These are phyloP conservation scores for Dallia pectoralis DNA, from an alignment of 2,797 vertebrate species.

Conservation along the genomic window DNA sequence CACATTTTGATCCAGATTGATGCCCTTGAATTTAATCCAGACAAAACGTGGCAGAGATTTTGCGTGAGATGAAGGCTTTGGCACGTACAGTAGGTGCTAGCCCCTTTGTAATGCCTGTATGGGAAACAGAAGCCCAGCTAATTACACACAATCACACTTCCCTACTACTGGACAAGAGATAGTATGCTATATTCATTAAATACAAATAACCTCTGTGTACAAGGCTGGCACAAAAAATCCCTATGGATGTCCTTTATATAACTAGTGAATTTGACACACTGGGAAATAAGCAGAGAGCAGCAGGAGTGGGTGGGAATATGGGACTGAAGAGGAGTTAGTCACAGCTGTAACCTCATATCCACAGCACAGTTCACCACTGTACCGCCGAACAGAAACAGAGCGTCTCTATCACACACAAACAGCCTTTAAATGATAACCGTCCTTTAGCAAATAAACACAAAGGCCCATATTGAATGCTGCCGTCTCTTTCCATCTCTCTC, in stretches of 20 bases:
- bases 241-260: background rate
- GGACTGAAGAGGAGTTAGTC: constrained; percentile 18
- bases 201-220: background rate
- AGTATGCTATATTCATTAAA: no score
- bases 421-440: background rate
- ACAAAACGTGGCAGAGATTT: background rate
- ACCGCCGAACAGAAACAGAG: background rate
- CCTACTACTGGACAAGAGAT: no score
- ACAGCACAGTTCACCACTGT: background rate
- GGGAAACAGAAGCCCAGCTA: background rate
- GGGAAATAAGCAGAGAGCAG: background rate
- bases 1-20: background rate
- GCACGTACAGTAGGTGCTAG: background rate
- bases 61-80: background rate
- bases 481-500: no score
- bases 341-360: constrained; percentile 1
- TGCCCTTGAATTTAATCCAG: background rate
- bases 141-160: background rate
- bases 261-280: background rate
- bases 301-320: constrained; percentile 4
- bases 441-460: background rate
- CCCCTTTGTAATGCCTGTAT: background rate
- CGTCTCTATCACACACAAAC: background rate
- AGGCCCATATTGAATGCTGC: background rate
- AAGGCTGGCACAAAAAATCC: background rate